phyloP scores from a whole-genome alignment of 2,888 invertebrate genomes.

The Scaptomyza polygonia region DNA sequence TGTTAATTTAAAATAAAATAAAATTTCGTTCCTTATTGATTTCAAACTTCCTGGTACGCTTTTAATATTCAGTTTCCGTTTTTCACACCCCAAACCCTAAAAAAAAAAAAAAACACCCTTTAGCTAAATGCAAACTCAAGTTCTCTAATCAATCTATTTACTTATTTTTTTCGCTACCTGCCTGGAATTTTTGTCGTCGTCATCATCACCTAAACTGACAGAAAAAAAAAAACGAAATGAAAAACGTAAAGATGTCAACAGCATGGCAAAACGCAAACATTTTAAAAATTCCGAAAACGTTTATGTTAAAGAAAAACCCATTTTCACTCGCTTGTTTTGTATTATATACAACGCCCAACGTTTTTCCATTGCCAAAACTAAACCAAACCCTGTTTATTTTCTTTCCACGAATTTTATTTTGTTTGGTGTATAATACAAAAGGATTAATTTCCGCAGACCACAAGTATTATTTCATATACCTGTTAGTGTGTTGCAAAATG shows the following conservation, averaged over 20 bases:
- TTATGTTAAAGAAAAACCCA: constrained; percentile 14
- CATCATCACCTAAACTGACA: constrained; percentile 11
- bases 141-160: constrained; percentile 51
- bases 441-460: constrained; percentile 2
- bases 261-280: constrained; percentile 38
- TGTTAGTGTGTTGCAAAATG: constrained; percentile 10
- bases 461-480: background rate
- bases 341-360: background rate
- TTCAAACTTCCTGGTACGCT: background rate
- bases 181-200: constrained; percentile 15
- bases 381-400: constrained; percentile 12
- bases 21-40: background rate
- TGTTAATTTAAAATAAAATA: no score
- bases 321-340: constrained; percentile 24
- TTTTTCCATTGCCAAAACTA: background rate
- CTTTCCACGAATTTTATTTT: background rate
- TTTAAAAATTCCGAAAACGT: constrained; percentile 68
- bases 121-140: constrained; percentile 4
- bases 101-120: background rate
- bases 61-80: background rate
- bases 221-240: background rate
- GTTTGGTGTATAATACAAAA: constrained; percentile 34
- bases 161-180: constrained; percentile 14
- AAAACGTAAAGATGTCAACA: constrained; percentile 19
- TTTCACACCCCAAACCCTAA: background rate